Evolutionary conservation across 1,140 invertebrate species (phyloP), one percentile per base, ranked within the genome.

Genomic region (Daktulosphaira vitifoliae): DNA sequence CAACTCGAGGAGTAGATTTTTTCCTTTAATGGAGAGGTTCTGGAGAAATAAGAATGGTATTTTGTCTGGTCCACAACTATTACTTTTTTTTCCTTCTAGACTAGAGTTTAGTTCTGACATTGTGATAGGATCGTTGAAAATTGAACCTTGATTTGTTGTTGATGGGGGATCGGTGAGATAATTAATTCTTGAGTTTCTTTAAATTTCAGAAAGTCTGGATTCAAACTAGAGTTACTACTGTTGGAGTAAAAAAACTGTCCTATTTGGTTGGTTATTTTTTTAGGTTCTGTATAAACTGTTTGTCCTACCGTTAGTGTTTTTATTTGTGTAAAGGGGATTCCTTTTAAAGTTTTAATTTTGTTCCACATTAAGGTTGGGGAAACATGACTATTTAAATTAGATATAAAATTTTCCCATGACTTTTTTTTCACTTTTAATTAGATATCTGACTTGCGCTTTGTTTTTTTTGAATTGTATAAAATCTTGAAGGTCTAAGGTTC

Each of bases 221-320:
- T 42, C 38, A 42, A 42, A 42, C 38, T 42, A 42, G 38, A 15
- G 38, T 13, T 42, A 42, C 38, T 42, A 15, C 13, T 42, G 13
- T 42, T 42, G 38, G 38, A 42, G 38, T 42, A 42, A 42, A 42
- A 42, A 42, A 42, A 42, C 38, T 42, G 38, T 42, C 38, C 38
- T 42, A 42, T 7, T 42, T 42, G 38, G 38, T 42, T 42, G 38
- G 38, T 7, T 3, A 42, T 42, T n/a, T 42, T n/a, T 42, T 42
- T 42, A 42, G 38, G 4, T 7, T 42, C 38, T 15, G 38, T 42
- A 42, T 42, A 42, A 42, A 42, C 38, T 42, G 13, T 42, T 42
- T 42, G 38, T 15, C 38, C 38, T 42, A 42, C 38, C 38, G 16
- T 42, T n/a, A 42, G 38, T 42, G 13, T 42, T 42, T 42, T 42